These are phyloP conservation scores for Drosophila eohydei DNA, from an alignment of 2,888 invertebrate genomes.

Conservation along the genomic window DNA sequence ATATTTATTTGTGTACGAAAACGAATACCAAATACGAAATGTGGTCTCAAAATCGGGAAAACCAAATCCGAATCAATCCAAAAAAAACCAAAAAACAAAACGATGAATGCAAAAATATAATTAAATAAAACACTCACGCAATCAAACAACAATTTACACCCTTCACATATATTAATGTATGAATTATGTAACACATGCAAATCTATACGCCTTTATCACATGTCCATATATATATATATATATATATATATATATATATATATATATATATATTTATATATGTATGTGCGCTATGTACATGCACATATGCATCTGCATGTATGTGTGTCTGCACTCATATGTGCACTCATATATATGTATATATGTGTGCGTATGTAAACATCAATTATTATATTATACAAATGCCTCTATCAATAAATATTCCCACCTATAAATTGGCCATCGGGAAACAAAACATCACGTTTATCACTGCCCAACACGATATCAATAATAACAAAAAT, in stretches of 20 bases:
- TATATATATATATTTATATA: slow-evolving; percentile 13
- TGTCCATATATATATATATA: slow-evolving; percentile 32
- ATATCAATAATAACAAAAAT: slow-evolving; percentile 25
- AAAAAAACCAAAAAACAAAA: slow-evolving; percentile 38
- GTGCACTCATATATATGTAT: slow-evolving; percentile 5
- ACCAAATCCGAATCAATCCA: slow-evolving; percentile 73
- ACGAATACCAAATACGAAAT: slow-evolving; percentile 83
- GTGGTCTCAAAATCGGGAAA: slow-evolving; percentile 82
- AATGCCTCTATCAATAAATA: slow-evolving; percentile 26
- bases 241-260: background rate
- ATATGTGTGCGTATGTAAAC: slow-evolving; percentile 15
- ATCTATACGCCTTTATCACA: slow-evolving; percentile 31
- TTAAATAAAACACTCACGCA: slow-evolving; percentile 59
- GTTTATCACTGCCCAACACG: slow-evolving; percentile 36
- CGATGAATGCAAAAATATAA: slow-evolving; percentile 73
- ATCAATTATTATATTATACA: slow-evolving; percentile 25
- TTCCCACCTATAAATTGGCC: slow-evolving; percentile 36
- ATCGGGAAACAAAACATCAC: slow-evolving; percentile 40
- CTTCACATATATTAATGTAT: slow-evolving; percentile 55
- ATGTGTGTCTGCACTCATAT: slow-evolving; percentile 20
- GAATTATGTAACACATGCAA: slow-evolving; percentile 50
- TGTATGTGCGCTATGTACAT: slow-evolving; percentile 18
- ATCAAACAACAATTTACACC: slow-evolving; percentile 47
- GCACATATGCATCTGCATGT: slow-evolving; percentile 31
- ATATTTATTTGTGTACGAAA: slow-evolving; percentile 84